phyloP scores from a whole-genome alignment of 2,113 vertebrate species.

The Polypterus senegalus region DNA sequence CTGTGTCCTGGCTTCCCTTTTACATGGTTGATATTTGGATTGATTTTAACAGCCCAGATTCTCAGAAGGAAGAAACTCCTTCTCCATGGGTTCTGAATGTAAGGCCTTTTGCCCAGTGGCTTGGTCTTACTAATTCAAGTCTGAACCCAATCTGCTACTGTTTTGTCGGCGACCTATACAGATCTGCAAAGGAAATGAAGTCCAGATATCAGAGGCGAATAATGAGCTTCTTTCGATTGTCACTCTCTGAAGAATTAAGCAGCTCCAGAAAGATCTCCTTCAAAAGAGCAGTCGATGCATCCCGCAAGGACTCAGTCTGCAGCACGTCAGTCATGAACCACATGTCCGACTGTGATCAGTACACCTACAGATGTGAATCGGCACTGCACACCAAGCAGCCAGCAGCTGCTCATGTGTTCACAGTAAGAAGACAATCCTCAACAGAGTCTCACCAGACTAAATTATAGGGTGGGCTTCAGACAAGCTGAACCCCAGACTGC shows the following conservation, averaged over 20 bases:
- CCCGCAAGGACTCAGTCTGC: conserved; percentile 14
- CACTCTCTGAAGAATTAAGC: conserved; percentile 35
- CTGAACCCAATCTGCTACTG: conserved; percentile 88
- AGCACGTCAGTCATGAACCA: conserved; percentile 18
- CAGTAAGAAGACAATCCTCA: not conserved
- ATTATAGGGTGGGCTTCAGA: too few species aligned
- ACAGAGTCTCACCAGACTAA: too few species aligned
- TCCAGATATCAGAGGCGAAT: conserved; percentile 69
- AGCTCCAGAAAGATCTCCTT: conserved; percentile 33
- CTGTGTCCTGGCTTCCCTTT: conserved; percentile 72
- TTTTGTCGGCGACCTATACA: conserved; percentile 71
- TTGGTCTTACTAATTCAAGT: conserved; percentile 82
- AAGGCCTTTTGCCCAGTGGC: conserved; percentile 78
- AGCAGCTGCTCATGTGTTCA: conserved; percentile 18
- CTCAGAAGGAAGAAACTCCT: conserved; percentile 46
- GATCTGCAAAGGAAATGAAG: conserved; percentile 69
- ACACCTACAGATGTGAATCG: conserved; percentile 30
- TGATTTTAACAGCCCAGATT: conserved; percentile 50
- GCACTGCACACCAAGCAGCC: conserved; percentile 32
- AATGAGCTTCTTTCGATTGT: conserved; percentile 53
- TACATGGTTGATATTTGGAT: conserved; percentile 80
- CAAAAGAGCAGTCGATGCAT: conserved; percentile 15
- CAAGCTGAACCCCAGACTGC: too few species aligned
- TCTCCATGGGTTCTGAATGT: conserved; percentile 70
- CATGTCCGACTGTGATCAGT: conserved; percentile 34